phyloP scores from a whole-genome alignment of 2,888 invertebrate species.

The Pyrocoelia pectoralis region DNA sequence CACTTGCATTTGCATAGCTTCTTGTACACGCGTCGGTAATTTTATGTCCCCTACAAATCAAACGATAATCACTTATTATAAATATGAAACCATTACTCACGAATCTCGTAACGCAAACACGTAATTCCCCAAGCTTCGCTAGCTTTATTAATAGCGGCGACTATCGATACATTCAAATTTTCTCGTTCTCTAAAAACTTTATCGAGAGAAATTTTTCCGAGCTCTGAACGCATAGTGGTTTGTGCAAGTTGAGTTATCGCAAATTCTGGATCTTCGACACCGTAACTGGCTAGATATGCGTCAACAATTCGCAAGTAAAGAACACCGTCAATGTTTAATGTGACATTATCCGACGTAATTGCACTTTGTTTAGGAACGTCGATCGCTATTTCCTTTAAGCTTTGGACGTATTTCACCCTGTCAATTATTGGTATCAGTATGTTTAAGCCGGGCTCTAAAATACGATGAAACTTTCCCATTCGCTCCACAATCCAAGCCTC shows the following conservation, averaged over 20 bases:
- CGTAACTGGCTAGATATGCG: constrained; percentile 94
- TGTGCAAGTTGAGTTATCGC: constrained; percentile 99
- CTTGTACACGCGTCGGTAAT: constrained; percentile 90
- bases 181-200: constrained; percentile 97
- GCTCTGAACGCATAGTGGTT: constrained; percentile 99
- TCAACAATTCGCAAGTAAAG: constrained; percentile 93
- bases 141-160: constrained; percentile 96
- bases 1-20: constrained; percentile 99
- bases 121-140: constrained; percentile 98
- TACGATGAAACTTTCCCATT: constrained; percentile 96
- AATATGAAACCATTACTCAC: constrained; percentile 63
- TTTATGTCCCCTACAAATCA: constrained; percentile 82
- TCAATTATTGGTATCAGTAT: constrained; percentile 91
- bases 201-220: constrained; percentile 96
- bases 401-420: constrained; percentile 95
- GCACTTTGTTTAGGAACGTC: constrained; percentile 99
- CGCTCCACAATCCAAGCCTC: constrained; percentile 98
- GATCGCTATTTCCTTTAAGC: constrained; percentile 98
- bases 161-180: constrained; percentile 92
- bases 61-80: neutral
- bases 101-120: constrained; percentile 94
- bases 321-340: constrained; percentile 95
- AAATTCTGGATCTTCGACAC: constrained; percentile 99
- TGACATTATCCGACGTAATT: constrained; percentile 97
- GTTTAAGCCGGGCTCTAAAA: constrained; percentile 95